A percentile compares a stretch with the other conserved stretches of the same genome.
These are phyloP conservation scores for Lordiphosa mommai DNA, from an alignment of 1,140 invertebrate species.

Conservation along the genomic window DNA sequence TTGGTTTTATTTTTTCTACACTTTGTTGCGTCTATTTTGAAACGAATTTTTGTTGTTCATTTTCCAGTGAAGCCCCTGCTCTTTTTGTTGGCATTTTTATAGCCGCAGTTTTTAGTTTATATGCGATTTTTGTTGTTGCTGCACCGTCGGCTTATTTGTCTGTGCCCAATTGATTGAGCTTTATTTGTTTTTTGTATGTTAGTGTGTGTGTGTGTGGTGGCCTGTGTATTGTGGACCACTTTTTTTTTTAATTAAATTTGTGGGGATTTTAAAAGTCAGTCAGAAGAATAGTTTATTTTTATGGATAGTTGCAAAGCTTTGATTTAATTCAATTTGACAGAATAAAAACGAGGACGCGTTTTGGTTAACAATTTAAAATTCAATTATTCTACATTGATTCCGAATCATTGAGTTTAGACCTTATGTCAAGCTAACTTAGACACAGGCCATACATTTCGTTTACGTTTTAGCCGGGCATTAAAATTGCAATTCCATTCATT, in stretches of 20 bases:
- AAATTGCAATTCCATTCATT: conserved; percentile 18
- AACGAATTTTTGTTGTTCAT: conserved; percentile 25
- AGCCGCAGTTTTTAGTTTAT: conserved; percentile 28
- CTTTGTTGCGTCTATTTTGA: conserved; percentile 23
- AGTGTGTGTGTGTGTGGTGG: conserved; percentile 14
- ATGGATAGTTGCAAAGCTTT: conserved; percentile 28
- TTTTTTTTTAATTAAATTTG: conserved; percentile 73
- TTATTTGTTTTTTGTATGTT: conserved; percentile 37
- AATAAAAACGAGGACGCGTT: conserved; percentile 14
- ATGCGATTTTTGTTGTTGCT: conserved; percentile 21
- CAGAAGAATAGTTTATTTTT: conserved; percentile 19
- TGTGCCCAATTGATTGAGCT: conserved; percentile 68
- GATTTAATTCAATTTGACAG: conserved; percentile 47
- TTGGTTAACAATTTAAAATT: conserved; percentile 1
- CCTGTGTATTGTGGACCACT: conserved; percentile 8
- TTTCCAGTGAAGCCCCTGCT: not conserved
- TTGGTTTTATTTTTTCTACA: conserved; percentile 8
- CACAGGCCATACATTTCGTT: not conserved
- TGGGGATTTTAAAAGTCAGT: conserved; percentile 64
- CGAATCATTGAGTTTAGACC: conserved; percentile 1
- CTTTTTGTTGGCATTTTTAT: conserved; percentile 31
- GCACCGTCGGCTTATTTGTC: conserved; percentile 55
- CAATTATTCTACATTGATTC: conserved; percentile 11
- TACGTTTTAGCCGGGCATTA: conserved; percentile 3
- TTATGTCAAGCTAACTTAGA: conserved; percentile 6